Evolutionary conservation across 92 coral and sea anemone genomes (phyloP), one percentile per base, ranked within the genome.

Genomic region (Diadumene lineata): DNA sequence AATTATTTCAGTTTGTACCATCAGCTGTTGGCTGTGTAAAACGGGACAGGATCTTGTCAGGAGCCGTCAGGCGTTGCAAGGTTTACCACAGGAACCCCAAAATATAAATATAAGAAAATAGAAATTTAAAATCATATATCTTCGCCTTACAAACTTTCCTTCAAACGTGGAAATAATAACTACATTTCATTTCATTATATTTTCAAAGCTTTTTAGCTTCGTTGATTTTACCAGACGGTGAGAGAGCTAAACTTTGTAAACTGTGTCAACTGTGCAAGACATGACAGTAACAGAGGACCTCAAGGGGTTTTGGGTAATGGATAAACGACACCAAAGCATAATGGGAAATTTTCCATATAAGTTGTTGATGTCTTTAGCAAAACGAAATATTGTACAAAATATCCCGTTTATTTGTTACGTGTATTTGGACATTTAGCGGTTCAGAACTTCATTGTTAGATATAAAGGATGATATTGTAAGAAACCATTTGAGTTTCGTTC

Each of bases 11-110:
- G 27, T 30, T 50, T 62, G 79, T 60, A 60, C 60, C 69, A 74
- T 60, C 79, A 74, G 79, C 79, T 74, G 79, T 62, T 67, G 43
- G 79, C 17, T 46, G 34, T 68, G 24, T 25, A 7, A 17, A 44
- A 30, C 11, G 7, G 18, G 48, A 22, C 68, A 18, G 46, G 43
- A 46, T 56, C 43, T 44, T 43, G 70, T 16, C 79, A 74, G 79
- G 79, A 69, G 43, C 34, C n/a, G n/a, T n/a, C 22, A 55, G 55
- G 60, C 9, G 63, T 50, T 21, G 29, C 1, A n/a, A n/a, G n/a
- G n/a, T n/a, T 11, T 33, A 23, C 56, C 64, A 55, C 64, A 53
- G 64, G 50, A 67, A 43, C 11, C 56, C 31, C 72, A 18, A 25
- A 25, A 24, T 61, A 19, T 8, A 6, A 19, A 18, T 61, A 28